Percentiles rank a stretch among this genome's conserved stretches.
These are phyloP conservation scores for Zaprionus taronus DNA, from an alignment of 1,140 invertebrate species.

Conservation along the genomic window DNA sequence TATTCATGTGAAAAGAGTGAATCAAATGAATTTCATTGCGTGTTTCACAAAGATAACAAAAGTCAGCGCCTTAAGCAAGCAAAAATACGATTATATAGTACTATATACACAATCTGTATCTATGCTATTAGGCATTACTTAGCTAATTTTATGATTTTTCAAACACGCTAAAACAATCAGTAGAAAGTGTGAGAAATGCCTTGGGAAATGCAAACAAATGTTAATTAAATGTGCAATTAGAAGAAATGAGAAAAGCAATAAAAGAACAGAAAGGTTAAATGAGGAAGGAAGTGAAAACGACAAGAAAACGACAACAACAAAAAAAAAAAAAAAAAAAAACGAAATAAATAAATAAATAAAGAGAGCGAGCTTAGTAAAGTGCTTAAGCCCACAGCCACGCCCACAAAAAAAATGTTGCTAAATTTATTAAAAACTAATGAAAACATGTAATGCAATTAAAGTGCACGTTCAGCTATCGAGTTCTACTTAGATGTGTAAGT, in stretches of 20 bases:
- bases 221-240: constrained; percentile 79
- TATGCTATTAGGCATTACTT: neutral
- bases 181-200: constrained; percentile 18
- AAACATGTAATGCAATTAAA: constrained; percentile 25
- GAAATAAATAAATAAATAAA: neutral
- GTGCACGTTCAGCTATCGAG: constrained; percentile 34
- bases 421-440: constrained; percentile 16
- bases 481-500: constrained; percentile 57
- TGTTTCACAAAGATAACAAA: constrained; percentile 38
- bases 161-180: constrained; percentile 42
- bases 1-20: neutral
- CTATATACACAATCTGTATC: constrained; percentile 7
- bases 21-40: constrained; percentile 8
- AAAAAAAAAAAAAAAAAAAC: neutral
- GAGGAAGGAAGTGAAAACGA: constrained; percentile 12
- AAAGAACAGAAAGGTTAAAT: constrained; percentile 14
- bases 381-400: constrained; percentile 42
- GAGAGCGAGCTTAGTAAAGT: constrained; percentile 45
- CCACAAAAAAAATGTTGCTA: constrained; percentile 25
- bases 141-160: neutral
- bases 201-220: constrained; percentile 56
- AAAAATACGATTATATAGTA: neutral
- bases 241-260: constrained; percentile 51
- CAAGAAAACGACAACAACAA: neutral
- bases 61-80: constrained; percentile 37